Conservation (phyloP, 2,797 vertebrate species). For the Muraenolepis orangiensis region DNA sequence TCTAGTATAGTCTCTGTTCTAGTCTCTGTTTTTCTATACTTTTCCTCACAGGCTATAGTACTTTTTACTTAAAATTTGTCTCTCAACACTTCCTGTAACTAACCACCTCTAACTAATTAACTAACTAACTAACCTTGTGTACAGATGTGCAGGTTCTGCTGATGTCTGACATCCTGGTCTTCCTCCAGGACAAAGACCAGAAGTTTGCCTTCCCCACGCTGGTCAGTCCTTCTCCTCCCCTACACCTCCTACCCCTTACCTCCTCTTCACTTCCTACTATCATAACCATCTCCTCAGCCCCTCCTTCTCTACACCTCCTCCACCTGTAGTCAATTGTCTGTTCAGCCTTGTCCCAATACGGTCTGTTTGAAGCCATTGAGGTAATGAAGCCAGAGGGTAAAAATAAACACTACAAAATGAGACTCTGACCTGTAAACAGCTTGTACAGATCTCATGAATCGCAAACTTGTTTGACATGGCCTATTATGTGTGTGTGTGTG, state of each 20-base stretch:
- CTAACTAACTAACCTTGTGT: neutral
- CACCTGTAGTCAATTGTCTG: no score
- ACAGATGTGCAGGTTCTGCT: constrained; percentile 84
- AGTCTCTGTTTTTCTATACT: no score
- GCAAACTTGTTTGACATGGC: neutral
- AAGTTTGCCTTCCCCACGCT: constrained; percentile 87
- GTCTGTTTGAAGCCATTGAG: no score
- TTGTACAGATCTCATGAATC: neutral
- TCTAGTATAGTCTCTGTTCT: no score
- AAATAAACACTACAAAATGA: neutral
- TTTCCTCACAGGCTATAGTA: no score
- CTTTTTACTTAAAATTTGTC: no score
- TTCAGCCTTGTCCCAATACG: no score
- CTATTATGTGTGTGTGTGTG: neutral
- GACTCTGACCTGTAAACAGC: neutral
- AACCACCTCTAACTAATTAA: neutral
- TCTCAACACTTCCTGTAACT: neutral
- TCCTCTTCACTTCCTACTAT: neutral
- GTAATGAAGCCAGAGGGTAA: neutral
- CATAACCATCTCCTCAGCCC: neutral
- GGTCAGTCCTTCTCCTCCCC: constrained; percentile 65
- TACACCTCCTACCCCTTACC: neutral
- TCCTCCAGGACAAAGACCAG: constrained; percentile 84
- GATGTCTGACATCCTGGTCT: constrained; percentile 72
- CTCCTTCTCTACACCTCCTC: neutral